Base-by-base conservation (phyloP, 2,113 vertebrate species). In the Myotis yumanensis region DNA sequence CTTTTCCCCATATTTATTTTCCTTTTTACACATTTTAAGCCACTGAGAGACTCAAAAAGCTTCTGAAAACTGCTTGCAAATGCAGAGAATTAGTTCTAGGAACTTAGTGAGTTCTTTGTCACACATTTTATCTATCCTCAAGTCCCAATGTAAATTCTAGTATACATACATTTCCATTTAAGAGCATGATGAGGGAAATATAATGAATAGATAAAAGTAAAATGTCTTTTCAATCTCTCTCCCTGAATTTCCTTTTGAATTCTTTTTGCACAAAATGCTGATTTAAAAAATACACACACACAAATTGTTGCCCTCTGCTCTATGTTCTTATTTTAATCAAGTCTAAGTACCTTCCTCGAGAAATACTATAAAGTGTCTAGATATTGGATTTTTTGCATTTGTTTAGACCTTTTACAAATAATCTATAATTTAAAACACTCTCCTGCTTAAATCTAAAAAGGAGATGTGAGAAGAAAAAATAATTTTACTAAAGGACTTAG, bases 181-280 rank as follows among this genome's bases (percentile, higher is more conserved):
- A 84, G n/a, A 92, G 15, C 25, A 87, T 40, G 17, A 68, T 40
- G n/a, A 95, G 25, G 35, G 10, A 91, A 86, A n/a, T 68, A 73
- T 62, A 68, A 77, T 83, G n/a, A 96, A 40, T 57, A 81, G 37
- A 40, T 91, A 32, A 84, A 94, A 93, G 51, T 59, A 23, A 93
- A 90, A 52, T 64, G 92, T 68, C 35, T 43, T 0, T 71, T 90
- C 15, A n/a, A 1, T 23, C 4, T 92, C 20, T 85, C 54, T 51
- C n/a, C 30, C 25, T 71, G 0, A 4, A 54, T 68, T 96, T 92
- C 12, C 11, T 81, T 11, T 16, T 35, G 4, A 14, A 75, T 90
- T 2, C 15, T 5, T 89, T 12, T 88, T 59, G 0, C 1, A 87
- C 28, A 20, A 86, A 86, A 73, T 62, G 23, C 2, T 86, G 7